Evolutionary conservation across 2,888 invertebrate species (phyloP), one percentile per base, ranked within the genome.

Genomic region (Parthenolecanium corni): DNA sequence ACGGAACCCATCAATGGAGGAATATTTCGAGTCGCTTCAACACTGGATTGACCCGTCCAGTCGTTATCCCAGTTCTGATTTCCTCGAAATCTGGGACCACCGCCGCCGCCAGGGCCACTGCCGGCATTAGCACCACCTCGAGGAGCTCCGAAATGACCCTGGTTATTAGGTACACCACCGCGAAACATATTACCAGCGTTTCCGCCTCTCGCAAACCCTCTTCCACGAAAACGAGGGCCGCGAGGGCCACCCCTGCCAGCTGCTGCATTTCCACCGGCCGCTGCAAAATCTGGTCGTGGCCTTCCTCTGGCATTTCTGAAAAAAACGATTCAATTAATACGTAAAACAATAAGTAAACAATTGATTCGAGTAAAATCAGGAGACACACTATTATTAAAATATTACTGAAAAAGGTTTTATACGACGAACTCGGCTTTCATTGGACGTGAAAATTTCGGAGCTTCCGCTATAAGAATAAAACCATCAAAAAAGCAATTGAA

Each of bases 41-140:
- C 64, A 74, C 74, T 66, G 77, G 80, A 9, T 82, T 80, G 3
- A 79, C 79, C 11, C 79, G 79, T 64, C 77, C 74, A 67, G 2
- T 54, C 54, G 21, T 56, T 62, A 47, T 64, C 63, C 54, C 65
- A 64, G 36, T 52, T 52, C 18, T 73, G 76, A 6, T 76, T 77
- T 0, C 78, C 79, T 65, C 78, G 77, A 63, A 74, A 75, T 64
- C 72, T 71, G 23, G 82, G 78, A 1, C 78, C 79, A 36, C 44
- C 18, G 11, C 63, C 38, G 38, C 18, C 20, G 11, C 40, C 54
- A 18, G 11, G 77, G 62, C 74, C 75, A 64, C 72, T 71, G 23
- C 82, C 78, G 0, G 78, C 79, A 36, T 46, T 20, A 16, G 53
- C 38, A 54, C 18, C 40, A n/a, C 40, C 54, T 12, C n/a, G n/a